Conservation (phyloP, 1,140 invertebrate genomes). For the Drosophila insularis region DNA sequence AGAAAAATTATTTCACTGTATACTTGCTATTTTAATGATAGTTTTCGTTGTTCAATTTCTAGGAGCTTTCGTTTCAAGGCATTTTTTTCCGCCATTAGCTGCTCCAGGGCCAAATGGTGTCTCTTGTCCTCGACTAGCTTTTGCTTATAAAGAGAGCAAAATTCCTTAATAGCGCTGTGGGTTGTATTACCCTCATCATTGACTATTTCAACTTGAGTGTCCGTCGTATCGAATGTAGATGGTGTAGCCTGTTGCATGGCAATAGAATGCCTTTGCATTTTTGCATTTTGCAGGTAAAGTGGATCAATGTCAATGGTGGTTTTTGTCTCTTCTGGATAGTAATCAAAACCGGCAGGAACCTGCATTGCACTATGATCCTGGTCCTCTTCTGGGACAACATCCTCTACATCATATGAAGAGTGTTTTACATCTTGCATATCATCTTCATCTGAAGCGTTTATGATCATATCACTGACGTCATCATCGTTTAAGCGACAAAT, state of each 20-base stretch:
- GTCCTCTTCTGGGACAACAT: conserved; percentile 64
- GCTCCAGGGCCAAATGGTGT: conserved; percentile 56
- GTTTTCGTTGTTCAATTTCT: conserved; percentile 63
- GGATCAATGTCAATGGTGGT: conserved; percentile 47
- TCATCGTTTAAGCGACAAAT: conserved; percentile 59
- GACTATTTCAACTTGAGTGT: conserved; percentile 47
- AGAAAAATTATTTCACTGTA: not conserved
- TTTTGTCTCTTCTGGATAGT: conserved; percentile 64
- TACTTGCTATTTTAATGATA: conserved; percentile 43
- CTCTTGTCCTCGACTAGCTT: conserved; percentile 59
- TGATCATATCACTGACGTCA: conserved; percentile 61
- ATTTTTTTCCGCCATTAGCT: conserved; percentile 63
- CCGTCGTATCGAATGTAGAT: conserved; percentile 8
- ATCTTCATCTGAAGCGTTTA: conserved; percentile 64
- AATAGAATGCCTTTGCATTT: conserved; percentile 14
- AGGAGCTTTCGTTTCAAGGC: conserved; percentile 61
- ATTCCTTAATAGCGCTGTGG: conserved; percentile 49
- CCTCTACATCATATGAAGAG: conserved; percentile 55
- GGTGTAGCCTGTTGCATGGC: not conserved
- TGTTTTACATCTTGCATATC: conserved; percentile 59
- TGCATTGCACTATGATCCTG: conserved; percentile 45
- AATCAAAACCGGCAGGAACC: conserved; percentile 47
- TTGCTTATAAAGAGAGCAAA: conserved; percentile 60
- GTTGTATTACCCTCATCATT: conserved; percentile 34
- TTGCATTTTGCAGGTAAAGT: conserved; percentile 56